Percentiles rank a stretch among this genome's conserved stretches.
These are phyloP conservation scores for Spinus pinus DNA, from an alignment of 2,797 vertebrate genomes.

Conservation along the genomic window DNA sequence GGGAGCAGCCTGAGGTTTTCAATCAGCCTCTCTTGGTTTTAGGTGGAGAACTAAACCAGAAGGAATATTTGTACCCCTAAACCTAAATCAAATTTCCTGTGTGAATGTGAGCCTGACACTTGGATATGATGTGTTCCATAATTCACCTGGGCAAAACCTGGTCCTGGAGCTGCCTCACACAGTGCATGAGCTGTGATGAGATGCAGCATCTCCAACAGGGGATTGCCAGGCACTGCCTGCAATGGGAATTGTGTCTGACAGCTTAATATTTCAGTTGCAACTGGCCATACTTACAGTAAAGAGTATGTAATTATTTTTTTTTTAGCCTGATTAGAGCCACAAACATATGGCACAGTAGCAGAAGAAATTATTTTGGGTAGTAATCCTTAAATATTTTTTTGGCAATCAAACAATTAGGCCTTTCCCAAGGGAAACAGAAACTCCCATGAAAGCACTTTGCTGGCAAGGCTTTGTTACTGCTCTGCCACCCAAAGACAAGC, in stretches of 20 bases:
- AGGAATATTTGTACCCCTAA: background rate
- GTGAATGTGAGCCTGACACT: background rate
- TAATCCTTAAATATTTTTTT: constrained; percentile 21
- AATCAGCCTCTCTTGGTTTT: background rate
- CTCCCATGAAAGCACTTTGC: background rate
- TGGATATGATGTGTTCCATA: background rate
- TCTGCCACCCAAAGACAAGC: background rate
- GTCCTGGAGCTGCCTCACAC: background rate
- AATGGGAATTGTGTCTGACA: constrained; percentile 20
- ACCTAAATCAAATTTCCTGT: background rate
- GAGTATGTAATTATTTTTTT: background rate
- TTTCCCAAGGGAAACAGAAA: background rate
- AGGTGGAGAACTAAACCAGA: background rate
- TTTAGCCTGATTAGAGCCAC: background rate
- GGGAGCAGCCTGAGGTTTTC: background rate
- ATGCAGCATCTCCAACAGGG: background rate
- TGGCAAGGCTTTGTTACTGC: background rate
- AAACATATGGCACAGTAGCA: constrained; percentile 6
- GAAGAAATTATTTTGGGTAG: constrained; percentile 39
- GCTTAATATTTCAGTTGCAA: constrained; percentile 34
- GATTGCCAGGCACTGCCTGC: background rate
- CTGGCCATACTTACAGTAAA: constrained; percentile 5
- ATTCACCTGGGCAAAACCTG: background rate
- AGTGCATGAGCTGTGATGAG: background rate
- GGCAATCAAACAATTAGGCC: background rate